phyloP scores from a whole-genome alignment of 1,140 invertebrate genomes.

The Achroia grisella region DNA sequence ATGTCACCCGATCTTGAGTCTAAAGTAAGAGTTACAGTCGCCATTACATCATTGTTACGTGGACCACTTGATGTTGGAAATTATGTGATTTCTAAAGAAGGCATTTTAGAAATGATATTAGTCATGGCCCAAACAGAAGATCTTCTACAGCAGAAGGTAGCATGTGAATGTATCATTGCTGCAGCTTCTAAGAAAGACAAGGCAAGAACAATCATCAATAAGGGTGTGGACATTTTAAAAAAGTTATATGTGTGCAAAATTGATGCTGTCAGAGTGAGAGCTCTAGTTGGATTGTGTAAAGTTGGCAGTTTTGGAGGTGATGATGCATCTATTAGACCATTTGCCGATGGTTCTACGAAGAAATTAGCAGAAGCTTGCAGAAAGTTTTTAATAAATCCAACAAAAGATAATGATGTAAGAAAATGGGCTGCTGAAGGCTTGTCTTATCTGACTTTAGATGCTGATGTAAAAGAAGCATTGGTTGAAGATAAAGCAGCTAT shows the following conservation, averaged over 20 bases:
- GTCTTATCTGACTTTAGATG: constrained; percentile 97
- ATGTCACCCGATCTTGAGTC: constrained; percentile 91
- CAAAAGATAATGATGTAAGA: constrained; percentile 91
- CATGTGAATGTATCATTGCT: constrained; percentile 96
- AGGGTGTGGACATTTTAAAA: constrained; percentile 96
- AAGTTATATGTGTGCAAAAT: constrained; percentile 93
- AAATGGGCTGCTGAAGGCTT: constrained; percentile 98
- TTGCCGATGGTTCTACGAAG: constrained; percentile 95
- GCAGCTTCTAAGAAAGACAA: constrained; percentile 98
- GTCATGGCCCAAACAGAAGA: constrained; percentile 95
- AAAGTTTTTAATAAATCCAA: constrained; percentile 88
- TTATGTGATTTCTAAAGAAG: constrained; percentile 91
- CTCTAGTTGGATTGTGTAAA: constrained; percentile 97
- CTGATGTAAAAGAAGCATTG: constrained; percentile 98
- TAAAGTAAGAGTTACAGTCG: constrained; percentile 90
- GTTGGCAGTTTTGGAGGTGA: constrained; percentile 96
- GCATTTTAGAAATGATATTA: constrained; percentile 97
- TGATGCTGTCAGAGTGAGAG: constrained; percentile 91
- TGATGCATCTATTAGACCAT: constrained; percentile 94
- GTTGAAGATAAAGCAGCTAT: constrained; percentile 90
- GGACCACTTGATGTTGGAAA: constrained; percentile 97
- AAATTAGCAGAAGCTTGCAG: constrained; percentile 96
- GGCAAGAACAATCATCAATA: constrained; percentile 90
- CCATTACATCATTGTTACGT: constrained; percentile 91
- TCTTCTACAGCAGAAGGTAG: constrained; percentile 90